Evolutionary conservation across 2,797 vertebrate species (phyloP).

Genomic region (Borostomias antarcticus): DNA sequence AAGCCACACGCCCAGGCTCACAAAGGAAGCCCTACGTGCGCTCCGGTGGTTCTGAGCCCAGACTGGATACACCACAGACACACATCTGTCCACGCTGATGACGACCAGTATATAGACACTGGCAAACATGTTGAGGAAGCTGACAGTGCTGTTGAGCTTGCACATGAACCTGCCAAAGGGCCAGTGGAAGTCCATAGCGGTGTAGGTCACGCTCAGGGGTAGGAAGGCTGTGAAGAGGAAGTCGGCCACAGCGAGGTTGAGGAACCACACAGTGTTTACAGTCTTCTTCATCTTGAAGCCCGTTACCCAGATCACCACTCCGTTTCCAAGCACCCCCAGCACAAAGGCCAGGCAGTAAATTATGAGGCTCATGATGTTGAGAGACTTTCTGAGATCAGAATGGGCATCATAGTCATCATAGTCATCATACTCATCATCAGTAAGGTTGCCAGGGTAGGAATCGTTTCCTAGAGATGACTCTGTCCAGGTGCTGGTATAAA

Average conservation of each 20-base stretch:
- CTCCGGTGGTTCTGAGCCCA: slow-evolving; percentile 95
- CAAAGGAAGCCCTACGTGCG: slow-evolving; percentile 71
- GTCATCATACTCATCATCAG: slow-evolving; percentile 61
- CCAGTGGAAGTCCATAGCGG: slow-evolving; percentile 86
- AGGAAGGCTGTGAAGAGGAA: slow-evolving; percentile 90
- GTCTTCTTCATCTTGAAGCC: slow-evolving; percentile 93
- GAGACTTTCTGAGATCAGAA: slow-evolving; percentile 61
- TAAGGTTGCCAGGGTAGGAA: slow-evolving; percentile 33
- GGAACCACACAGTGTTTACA: slow-evolving; percentile 86
- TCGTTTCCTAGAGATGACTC: slow-evolving; percentile 33
- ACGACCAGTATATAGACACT: slow-evolving; percentile 89
- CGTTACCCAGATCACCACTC: slow-evolving; percentile 88
- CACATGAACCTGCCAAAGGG: slow-evolving; percentile 87
- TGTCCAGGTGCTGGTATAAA: slow-evolving; percentile 45
- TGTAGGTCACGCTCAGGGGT: slow-evolving; percentile 83
- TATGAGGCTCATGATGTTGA: slow-evolving; percentile 77
- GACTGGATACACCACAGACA: slow-evolving; percentile 87
- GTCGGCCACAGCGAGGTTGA: slow-evolving; percentile 88
- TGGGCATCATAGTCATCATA: slow-evolving; percentile 66
- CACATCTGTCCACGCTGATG: slow-evolving; percentile 90
- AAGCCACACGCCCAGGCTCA: slow-evolving; percentile 79
- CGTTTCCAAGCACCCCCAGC: slow-evolving; percentile 84
- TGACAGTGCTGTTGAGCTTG: slow-evolving; percentile 82
- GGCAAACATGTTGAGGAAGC: slow-evolving; percentile 94
- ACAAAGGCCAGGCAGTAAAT: slow-evolving; percentile 80